Evolutionary conservation across 1,140 invertebrate species (phyloP).

Genomic region (Ridgeia piscesae): DNA sequence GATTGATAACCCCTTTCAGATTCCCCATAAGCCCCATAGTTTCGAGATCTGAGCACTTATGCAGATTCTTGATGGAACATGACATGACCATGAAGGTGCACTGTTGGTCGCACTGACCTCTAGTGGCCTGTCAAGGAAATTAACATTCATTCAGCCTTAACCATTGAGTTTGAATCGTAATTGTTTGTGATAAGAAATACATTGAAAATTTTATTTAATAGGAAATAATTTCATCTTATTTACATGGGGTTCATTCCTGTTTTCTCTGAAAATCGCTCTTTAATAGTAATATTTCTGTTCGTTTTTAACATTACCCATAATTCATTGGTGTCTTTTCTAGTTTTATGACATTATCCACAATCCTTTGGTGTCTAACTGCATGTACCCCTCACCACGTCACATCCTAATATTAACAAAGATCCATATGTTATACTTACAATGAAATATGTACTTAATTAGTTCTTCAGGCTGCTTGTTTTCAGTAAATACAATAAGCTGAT

Average conservation of each 20-base stretch:
- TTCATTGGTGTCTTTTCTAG: background rate
- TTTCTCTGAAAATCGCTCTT: background rate
- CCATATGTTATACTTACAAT: background rate
- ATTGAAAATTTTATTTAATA: background rate
- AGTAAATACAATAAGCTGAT: background rate
- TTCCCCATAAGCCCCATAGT: background rate
- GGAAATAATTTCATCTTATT: too few relatives aligned
- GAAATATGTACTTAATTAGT: background rate
- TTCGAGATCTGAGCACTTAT: background rate
- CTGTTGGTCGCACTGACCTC: background rate
- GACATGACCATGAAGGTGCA: background rate
- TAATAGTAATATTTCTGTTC: background rate
- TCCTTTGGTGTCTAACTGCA: background rate
- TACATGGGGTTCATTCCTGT: background rate
- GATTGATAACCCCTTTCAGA: background rate
- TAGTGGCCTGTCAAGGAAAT: background rate
- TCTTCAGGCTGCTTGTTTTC: background rate
- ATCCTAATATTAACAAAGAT: background rate
- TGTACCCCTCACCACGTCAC: background rate
- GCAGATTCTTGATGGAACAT: background rate
- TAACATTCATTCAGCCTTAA: background rate
- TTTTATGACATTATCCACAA: background rate
- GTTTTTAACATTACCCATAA: too few relatives aligned
- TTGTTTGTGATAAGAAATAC: background rate
- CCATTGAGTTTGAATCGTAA: background rate